These are phyloP conservation scores for Hyles euphorbiae DNA, from an alignment of 1,140 invertebrate species.

Conservation along the genomic window DNA sequence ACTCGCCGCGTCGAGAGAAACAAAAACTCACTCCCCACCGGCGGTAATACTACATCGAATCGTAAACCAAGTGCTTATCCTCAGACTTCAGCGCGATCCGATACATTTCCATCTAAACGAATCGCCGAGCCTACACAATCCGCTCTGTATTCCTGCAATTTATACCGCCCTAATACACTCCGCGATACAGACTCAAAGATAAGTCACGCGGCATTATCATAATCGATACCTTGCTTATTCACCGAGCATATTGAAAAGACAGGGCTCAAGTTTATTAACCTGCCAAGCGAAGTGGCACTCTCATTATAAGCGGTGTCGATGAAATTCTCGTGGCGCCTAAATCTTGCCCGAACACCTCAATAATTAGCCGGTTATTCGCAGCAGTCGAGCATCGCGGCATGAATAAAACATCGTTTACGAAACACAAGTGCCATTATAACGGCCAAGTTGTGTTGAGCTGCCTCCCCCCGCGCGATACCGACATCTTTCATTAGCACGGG, in stretches of 20 bases:
- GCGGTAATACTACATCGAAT: conserved; percentile 7
- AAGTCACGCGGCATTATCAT: conserved; percentile 32
- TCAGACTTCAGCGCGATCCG: conserved; percentile 4
- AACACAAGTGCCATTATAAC: conserved; percentile 38
- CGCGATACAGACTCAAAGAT: conserved; percentile 11
- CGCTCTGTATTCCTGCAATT: conserved; percentile 2
- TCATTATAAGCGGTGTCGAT: conserved; percentile 30
- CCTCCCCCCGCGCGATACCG: conserved; percentile 6
- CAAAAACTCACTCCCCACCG: neutral
- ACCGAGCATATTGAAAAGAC: conserved; percentile 28
- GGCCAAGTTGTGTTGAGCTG: conserved; percentile 28
- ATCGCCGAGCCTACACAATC: conserved; percentile 6
- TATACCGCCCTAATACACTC: conserved; percentile 2
- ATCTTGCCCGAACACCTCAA: conserved; percentile 51
- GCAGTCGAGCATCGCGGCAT: conserved; percentile 50
- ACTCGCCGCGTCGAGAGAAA: no score
- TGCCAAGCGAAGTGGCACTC: conserved; percentile 39
- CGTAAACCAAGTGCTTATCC: conserved; percentile 9
- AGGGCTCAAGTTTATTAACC: conserved; percentile 40
- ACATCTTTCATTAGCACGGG: neutral
- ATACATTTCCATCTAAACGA: conserved; percentile 8
- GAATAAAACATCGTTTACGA: conserved; percentile 62
- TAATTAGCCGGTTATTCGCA: conserved; percentile 61
- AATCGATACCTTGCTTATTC: conserved; percentile 33
- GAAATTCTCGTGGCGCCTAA: conserved; percentile 31